Base-by-base conservation (phyloP, 2,888 invertebrate genomes). In the Odontocerum albicorne region DNA sequence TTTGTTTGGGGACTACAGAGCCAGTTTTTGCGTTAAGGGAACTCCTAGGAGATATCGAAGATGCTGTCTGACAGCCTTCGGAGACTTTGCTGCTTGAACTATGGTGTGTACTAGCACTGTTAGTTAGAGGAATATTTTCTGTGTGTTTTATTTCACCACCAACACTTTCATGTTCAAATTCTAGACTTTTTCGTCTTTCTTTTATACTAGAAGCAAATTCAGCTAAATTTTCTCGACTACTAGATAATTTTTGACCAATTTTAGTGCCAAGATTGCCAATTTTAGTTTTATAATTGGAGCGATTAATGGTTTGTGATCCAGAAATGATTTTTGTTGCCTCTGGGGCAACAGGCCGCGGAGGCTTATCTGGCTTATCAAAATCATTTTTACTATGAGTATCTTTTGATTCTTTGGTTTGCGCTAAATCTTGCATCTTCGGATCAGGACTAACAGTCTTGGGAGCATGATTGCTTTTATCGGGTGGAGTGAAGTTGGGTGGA, bases 231-330 rank as follows among this genome's bases (percentile, higher is more conserved):
- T 77, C 76, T 55, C 75, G 70, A 64, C 74, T 72, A 55, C 72
- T 68, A 64, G 67, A 66, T 44, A 72, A 69, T 49, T 70, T 73
- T 63, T 76, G 77, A 39, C 74, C 74, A 22, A 61, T 42, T 59
- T 63, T 63, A 43, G 65, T 33, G 62, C 63, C 1, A 64, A 50
- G 66, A 65, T 64, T 65, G 71, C 35, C 62, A 66, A 62, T 62
- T 70, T 33, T 77, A 63, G 64, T 73, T 58, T 77, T 73, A 67
- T 82, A 81, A 16, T 81, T 80, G 3, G 80, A 78, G 27, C 85
- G 72, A 67, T 82, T 85, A 32, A 85, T 75, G 0, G 85, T 85
- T 45, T 83, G 77, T 49, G 80, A 79, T 45, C 81, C 81, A 1
- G 79, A 73, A 55, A 77, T 74, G 10, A 75, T 68, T 60, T 75